Evolutionary conservation across 1,140 invertebrate genomes (phyloP).

Genomic region (Dryas iulia): DNA sequence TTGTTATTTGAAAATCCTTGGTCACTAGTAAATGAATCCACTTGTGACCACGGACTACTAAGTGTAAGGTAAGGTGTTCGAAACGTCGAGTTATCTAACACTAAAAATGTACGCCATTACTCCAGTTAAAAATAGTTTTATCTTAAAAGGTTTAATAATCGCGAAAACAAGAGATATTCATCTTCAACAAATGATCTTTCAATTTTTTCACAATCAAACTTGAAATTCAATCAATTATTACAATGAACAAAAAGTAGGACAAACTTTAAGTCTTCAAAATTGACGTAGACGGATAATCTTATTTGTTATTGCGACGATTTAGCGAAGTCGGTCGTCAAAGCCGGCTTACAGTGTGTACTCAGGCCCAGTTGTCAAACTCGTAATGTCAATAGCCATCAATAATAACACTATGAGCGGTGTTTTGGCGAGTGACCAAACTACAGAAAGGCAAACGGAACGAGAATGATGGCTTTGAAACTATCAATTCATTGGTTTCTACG

Average conservation of each 20-base stretch:
- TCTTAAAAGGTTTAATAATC: too few species aligned
- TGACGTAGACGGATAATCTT: not conserved
- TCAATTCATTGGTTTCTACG: not conserved
- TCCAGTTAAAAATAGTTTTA: too few species aligned
- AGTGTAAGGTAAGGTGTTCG: too few species aligned
- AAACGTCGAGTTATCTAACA: too few species aligned
- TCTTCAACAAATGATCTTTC: too few species aligned
- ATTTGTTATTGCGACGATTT: constrained; percentile 21
- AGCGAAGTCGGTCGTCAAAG: constrained; percentile 19
- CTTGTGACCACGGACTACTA: too few species aligned
- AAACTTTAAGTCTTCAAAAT: not conserved
- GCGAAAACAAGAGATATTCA: too few species aligned
- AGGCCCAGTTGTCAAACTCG: constrained; percentile 29
- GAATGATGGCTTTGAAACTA: constrained; percentile 25
- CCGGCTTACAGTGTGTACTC: constrained; percentile 25
- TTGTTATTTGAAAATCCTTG: too few species aligned
- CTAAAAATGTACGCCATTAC: too few species aligned
- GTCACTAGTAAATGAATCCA: too few species aligned
- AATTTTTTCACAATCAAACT: not conserved
- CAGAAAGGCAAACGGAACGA: constrained; percentile 34
- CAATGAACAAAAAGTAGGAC: not conserved
- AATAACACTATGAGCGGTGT: constrained; percentile 33
- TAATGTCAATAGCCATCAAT: constrained; percentile 36
- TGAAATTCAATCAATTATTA: not conserved
- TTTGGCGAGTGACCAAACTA: constrained; percentile 46